Evolutionary conservation across 2,888 invertebrate species (phyloP), one percentile per base, ranked within the genome.

Genomic region (Volucella inanis): DNA sequence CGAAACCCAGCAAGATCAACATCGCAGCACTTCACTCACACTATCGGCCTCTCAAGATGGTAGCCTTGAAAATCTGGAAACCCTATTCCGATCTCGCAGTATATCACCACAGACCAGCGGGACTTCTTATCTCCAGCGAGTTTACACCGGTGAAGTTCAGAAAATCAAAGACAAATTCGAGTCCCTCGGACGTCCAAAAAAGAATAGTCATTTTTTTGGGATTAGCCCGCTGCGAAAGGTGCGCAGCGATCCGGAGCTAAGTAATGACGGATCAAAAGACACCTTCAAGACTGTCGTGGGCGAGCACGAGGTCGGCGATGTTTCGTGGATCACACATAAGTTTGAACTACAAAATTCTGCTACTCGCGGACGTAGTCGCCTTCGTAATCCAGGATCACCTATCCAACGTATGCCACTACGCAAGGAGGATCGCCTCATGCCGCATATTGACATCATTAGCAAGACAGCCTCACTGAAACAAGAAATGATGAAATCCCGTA

Each of bases 401-500:
- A 94, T 96, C 64, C 94, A 94, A 9, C 93, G 94, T 49, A 92
- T 94, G 45, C 94, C 95, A 0, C 92, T 96, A 43, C 93, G 94
- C 45, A 93, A 94, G 0, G 94, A 94, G 72, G 95, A 96, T 89
- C 94, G 96, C 12, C 95, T 95, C 87, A 97, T 97, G 97, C 97
- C 97, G 0, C 97, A 96, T 89, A 97, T 97, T 87, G 97, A 97
- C 89, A 95, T 97, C n/a, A 97, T 97, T 88, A 97, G 97, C 88
- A 97, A 97, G 92, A 94, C 96, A 72, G 97, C 97, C 0, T 93
- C 94, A 0, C 92, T 96, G 43, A 92, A 94, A 74, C 93, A 93
- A 3, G 93, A 93, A 87, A 93, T 94, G 18, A 88, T 88, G 43
- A 88, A 88, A 31, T 76, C 81, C 3, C 77, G 88, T 8, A 82